Base-by-base conservation (phyloP, 2,888 invertebrate species). In the Bombylius discolor region DNA sequence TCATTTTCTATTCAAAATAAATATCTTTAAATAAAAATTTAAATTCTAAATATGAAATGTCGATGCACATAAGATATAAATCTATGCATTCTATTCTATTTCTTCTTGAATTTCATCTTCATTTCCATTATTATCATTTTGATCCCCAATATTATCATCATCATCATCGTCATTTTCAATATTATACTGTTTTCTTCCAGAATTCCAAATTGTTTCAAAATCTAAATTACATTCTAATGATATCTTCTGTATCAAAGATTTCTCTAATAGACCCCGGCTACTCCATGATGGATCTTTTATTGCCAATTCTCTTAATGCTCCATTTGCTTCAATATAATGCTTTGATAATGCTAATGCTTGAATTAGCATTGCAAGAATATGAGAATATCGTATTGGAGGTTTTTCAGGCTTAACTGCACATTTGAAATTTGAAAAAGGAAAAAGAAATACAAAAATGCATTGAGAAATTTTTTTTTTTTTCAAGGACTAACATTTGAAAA, bases 191-290 rank as follows among this genome's bases (percentile, higher is more conserved):
- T 49, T 32, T 33, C 36, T 45, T 54, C 70, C 69, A 5, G 70
- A 69, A 31, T 68, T 69, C 74, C 74, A 75, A 36, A 74, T 68
- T 4, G 68, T 61, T 36, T 72, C 68, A 56, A 73, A 73, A 54
- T 75, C 75, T 51, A 75, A 60, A 54, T 70, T 68, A 55, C 73
- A 71, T 56, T 74, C 75, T 34, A 68, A 66, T 14, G 73, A 69
- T 12, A 74, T 62, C 59, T 67, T 69, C 48, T 72, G 70, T 11
- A 73, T 70, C n/a, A 69, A 60, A 1, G 64, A 63, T 14, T 66
- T 67, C 9, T 73, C 72, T 4, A 74, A 54, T 9, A 75, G 54
- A 0, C 70, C 72, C 1, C 68, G 62, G 9, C 66, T 65, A 52
- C 69, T 70, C 75, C 74, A 74, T 4, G 69, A 66, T 11, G 66